Evolutionary conservation across 2,888 invertebrate genomes (phyloP), one percentile per base, ranked within the genome.

Genomic region (Metallyticus violacea): DNA sequence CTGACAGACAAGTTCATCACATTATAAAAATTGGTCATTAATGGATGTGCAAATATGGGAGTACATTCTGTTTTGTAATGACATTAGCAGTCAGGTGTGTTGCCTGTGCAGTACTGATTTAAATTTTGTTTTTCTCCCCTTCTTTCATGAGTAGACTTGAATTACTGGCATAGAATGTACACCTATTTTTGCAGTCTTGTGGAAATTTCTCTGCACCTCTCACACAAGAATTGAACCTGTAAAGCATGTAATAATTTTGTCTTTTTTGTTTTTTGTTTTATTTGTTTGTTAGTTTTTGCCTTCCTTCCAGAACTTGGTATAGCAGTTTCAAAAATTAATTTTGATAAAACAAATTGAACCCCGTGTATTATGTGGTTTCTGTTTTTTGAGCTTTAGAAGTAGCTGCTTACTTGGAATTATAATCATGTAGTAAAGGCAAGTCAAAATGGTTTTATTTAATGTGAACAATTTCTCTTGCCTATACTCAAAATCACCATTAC

Each of bases 261-360:
- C 7, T 40, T 0, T 40, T 0, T 62, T 62, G 22, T 15, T 15
- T 62, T 62, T 81, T 15, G 40, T 30, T 80, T 22, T 77, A 25
- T n/a, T n/a, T n/a, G n/a, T n/a, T n/a, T n/a, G n/a, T n/a, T n/a
- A n/a, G n/a, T n/a, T n/a, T n/a, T n/a, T n/a, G n/a, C n/a, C n/a
- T n/a, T n/a, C n/a, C n/a, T n/a, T n/a, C 15, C 1, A 15, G 9
- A 62, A 15, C 4, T n/a, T 22, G 25, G n/a, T 83, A 77, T 83
- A 28, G 15, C 9, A 83, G 77, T 83, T 83, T 83, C 77, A 28
- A 83, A 77, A 0, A 62, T 62, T 4, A 25, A n/a, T 83, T 83
- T 83, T 85, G 26, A 26, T 2, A 26, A 15, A 62, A 81, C 28
- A 85, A 76, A 85, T 85, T 81, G 81, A 81, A 85, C 80, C 81